phyloP scores from a whole-genome alignment of 2,113 vertebrate species.

The Odocoileus hemionus region DNA sequence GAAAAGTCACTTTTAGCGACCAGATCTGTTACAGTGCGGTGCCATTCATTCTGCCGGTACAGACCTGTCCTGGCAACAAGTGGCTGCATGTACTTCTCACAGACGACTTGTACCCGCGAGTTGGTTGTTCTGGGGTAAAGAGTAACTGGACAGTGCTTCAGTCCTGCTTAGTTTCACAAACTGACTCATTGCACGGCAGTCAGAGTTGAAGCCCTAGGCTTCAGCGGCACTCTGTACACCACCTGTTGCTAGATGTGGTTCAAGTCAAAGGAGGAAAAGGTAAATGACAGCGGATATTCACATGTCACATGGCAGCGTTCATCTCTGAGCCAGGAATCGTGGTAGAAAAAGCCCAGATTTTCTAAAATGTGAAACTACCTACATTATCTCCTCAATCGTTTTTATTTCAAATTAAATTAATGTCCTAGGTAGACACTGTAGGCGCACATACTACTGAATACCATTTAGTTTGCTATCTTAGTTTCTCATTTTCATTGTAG shows the following conservation, averaged over 20 bases:
- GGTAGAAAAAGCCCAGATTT: background rate
- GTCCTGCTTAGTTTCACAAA: background rate
- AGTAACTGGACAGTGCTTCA: background rate
- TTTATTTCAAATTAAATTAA: conserved; percentile 19
- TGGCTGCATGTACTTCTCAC: background rate
- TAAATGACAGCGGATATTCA: background rate
- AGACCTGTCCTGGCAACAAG: background rate
- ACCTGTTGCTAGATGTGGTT: background rate
- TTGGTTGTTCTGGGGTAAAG: background rate
- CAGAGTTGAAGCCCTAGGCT: background rate
- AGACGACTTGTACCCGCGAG: background rate
- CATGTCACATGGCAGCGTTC: background rate
- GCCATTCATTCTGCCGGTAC: background rate
- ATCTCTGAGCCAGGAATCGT: background rate
- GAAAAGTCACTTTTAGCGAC: background rate
- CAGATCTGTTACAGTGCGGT: background rate
- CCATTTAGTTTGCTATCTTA: background rate
- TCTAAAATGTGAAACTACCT: background rate
- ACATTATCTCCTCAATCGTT: background rate
- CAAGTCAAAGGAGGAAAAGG: background rate
- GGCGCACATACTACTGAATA: background rate
- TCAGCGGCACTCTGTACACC: background rate
- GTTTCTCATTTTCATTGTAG: conserved; percentile 16
- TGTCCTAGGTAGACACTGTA: background rate
- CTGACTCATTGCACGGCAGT: background rate